Percentiles rank a stretch among this genome's conserved stretches.
phyloP scores from a whole-genome alignment of 1,140 invertebrate genomes.

The Leptinotarsa lineolata region DNA sequence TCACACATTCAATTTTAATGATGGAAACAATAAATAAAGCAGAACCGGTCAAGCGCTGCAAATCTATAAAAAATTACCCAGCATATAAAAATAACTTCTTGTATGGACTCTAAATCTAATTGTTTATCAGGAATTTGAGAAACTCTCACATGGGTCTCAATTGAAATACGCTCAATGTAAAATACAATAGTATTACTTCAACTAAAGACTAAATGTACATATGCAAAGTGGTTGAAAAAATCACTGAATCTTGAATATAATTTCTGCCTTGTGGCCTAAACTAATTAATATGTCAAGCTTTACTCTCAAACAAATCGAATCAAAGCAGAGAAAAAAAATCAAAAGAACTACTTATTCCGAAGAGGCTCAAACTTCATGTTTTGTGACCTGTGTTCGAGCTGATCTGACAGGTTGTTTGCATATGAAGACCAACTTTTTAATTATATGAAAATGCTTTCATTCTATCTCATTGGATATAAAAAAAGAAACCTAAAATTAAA shows the following conservation, averaged over 20 bases:
- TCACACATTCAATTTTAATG: not conserved
- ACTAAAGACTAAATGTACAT: slow-evolving; percentile 22
- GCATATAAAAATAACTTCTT: slow-evolving; percentile 36
- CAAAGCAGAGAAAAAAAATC: no score
- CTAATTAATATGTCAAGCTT: no score
- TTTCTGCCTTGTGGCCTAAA: not conserved
- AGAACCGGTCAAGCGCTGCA: slow-evolving; percentile 12
- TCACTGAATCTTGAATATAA: slow-evolving; percentile 2
- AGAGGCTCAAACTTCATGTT: no score
- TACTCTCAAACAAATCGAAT: no score
- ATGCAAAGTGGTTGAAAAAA: not conserved
- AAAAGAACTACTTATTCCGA: no score
- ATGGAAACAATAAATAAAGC: slow-evolving; percentile 19
- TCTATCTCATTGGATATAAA: no score
- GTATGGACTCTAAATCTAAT: slow-evolving; percentile 6
- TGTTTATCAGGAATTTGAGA: slow-evolving; percentile 5
- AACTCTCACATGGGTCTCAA: not conserved
- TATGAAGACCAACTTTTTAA: no score
- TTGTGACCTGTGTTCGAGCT: no score
- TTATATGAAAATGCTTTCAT: no score
- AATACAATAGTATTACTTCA: slow-evolving; percentile 15
- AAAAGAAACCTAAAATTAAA: no score
- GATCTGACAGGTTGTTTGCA: no score
- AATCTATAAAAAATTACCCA: slow-evolving; percentile 23
- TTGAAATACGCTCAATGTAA: slow-evolving; percentile 3